phyloP scores from a whole-genome alignment of 2,113 vertebrate species.

The Cepphus grylle region DNA sequence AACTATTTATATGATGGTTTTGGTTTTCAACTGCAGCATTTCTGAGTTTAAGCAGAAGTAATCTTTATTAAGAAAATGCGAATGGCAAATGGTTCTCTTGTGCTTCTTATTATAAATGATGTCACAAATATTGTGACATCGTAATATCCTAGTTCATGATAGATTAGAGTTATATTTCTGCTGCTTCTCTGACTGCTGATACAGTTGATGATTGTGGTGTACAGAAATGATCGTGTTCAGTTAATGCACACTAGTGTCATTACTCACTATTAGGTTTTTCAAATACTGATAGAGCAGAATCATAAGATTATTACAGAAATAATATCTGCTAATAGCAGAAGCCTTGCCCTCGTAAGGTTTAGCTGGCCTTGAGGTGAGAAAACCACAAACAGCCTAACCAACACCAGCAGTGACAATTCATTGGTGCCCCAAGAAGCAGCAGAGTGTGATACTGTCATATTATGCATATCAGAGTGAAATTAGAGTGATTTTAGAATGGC shows the following conservation, averaged over 20 bases:
- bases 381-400: neutral
- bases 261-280: neutral
- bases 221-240: neutral
- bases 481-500: neutral
- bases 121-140: neutral
- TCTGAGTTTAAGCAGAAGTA: neutral
- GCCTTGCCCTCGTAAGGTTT: neutral
- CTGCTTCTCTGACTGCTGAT: neutral
- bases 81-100: neutral
- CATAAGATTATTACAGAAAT: neutral
- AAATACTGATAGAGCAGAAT: neutral
- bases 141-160: neutral
- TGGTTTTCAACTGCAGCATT: neutral
- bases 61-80: neutral
- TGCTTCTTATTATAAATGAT: neutral
- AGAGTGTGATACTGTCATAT: neutral
- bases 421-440: neutral
- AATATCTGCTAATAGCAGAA: neutral
- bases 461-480: neutral
- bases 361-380: neutral
- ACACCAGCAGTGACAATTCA: neutral
- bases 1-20: neutral
- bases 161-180: neutral
- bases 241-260: neutral
- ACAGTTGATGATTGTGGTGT: neutral